Evolutionary conservation across 2,888 invertebrate species (phyloP).

Genomic region (Cybosia mesomella): DNA sequence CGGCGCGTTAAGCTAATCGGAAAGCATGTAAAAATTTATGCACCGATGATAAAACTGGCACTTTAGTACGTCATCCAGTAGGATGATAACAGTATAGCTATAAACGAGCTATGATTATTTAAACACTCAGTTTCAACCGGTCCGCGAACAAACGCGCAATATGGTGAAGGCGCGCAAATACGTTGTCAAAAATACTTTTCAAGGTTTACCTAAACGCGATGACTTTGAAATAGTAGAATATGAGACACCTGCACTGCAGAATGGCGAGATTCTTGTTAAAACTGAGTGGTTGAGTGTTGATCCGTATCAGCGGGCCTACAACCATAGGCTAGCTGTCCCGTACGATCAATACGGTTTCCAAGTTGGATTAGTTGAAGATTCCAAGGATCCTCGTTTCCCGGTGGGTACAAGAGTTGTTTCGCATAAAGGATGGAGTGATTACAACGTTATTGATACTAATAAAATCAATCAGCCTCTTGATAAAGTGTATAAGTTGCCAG

Average conservation of each 20-base stretch:
- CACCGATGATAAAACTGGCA: no score
- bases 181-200: constrained; percentile 84
- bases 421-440: constrained; percentile 86
- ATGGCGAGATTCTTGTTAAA: constrained; percentile 67
- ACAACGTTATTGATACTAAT: constrained; percentile 62
- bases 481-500: constrained; percentile 78
- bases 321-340: constrained; percentile 31
- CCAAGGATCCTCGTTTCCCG: constrained; percentile 86
- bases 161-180: constrained; percentile 87
- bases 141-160: constrained; percentile 14
- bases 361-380: constrained; percentile 76
- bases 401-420: constrained; percentile 87
- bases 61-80: background rate
- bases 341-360: constrained; percentile 54
- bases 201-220: constrained; percentile 85
- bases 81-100: background rate
- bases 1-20: no score
- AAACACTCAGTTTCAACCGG: constrained; percentile 3
- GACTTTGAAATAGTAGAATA: constrained; percentile 81
- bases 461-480: constrained; percentile 32
- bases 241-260: constrained; percentile 48
- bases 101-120: background rate
- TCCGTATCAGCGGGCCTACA: constrained; percentile 61
- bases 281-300: constrained; percentile 66
- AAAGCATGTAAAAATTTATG: no score